Conservation (phyloP, 2,797 vertebrate species). For the Miichthys miiuy region DNA sequence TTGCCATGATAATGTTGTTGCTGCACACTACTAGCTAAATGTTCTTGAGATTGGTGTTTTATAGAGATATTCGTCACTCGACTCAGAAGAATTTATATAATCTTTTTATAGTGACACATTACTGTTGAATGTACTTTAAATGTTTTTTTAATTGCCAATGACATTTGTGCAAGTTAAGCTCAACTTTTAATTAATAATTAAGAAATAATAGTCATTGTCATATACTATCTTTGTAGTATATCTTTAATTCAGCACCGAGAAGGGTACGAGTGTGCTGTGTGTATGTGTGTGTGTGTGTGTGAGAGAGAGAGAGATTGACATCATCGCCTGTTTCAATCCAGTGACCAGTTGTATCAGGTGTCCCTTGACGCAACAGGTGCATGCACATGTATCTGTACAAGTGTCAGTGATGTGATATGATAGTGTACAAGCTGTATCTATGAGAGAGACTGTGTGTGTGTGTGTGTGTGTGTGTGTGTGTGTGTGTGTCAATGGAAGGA, state of each 20-base stretch:
- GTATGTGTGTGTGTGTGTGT: constrained; percentile 22
- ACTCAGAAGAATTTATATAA: too few relatives aligned
- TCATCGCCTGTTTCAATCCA: constrained; percentile 34
- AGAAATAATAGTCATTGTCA: background rate
- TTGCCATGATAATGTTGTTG: too few relatives aligned
- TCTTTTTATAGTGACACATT: too few relatives aligned
- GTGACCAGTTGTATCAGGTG: constrained; percentile 38
- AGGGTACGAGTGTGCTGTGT: background rate
- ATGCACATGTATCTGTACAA: constrained; percentile 8
- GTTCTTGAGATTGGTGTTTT: too few relatives aligned
- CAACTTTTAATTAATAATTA: too few relatives aligned
- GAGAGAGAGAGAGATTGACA: constrained; percentile 30
- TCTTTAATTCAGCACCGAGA: background rate
- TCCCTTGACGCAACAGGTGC: constrained; percentile 53
- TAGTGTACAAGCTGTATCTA: constrained; percentile 3
- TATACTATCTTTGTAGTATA: background rate
- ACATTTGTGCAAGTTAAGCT: too few relatives aligned
- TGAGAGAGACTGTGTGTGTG: background rate
- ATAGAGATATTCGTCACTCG: too few relatives aligned
- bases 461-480: background rate
- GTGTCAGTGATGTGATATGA: constrained; percentile 2
- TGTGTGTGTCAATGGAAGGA: constrained; percentile 30
- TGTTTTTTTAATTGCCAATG: too few relatives aligned
- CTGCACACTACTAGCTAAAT: too few relatives aligned
- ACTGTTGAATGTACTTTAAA: too few relatives aligned